Evolutionary conservation across 2,888 invertebrate genomes (phyloP).

Genomic region (Drosophila antonietae): DNA sequence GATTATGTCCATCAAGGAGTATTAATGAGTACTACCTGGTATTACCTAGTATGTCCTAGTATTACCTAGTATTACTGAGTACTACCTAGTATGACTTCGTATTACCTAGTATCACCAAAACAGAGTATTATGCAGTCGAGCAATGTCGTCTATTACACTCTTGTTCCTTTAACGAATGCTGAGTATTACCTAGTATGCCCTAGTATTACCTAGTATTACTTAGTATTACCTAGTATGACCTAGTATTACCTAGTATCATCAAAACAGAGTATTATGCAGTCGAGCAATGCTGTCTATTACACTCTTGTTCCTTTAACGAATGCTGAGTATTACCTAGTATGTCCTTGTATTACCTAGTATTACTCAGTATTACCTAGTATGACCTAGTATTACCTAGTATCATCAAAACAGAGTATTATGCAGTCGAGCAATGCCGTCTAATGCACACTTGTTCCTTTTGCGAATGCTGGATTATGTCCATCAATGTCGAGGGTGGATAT

Average conservation of each 20-base stretch:
- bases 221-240: neutral
- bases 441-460: neutral
- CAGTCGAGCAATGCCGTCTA: neutral
- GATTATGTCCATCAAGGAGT: no score
- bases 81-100: neutral
- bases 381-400: neutral
- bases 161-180: slow-evolving; percentile 3
- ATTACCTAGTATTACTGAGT: no score
- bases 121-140: neutral
- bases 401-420: neutral
- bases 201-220: no score
- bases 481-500: slow-evolving; percentile 19
- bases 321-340: no score
- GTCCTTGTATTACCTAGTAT: no score
- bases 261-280: neutral
- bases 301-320: neutral
- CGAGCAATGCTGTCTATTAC: neutral
- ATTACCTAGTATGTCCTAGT: no score
- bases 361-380: neutral
- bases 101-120: no score
- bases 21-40: no score
- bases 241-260: neutral
- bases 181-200: no score
- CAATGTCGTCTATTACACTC: neutral
- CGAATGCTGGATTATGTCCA: slow-evolving; percentile 28